phyloP scores from a whole-genome alignment of 1,140 invertebrate species.

The Belonocnema kinseyi region DNA sequence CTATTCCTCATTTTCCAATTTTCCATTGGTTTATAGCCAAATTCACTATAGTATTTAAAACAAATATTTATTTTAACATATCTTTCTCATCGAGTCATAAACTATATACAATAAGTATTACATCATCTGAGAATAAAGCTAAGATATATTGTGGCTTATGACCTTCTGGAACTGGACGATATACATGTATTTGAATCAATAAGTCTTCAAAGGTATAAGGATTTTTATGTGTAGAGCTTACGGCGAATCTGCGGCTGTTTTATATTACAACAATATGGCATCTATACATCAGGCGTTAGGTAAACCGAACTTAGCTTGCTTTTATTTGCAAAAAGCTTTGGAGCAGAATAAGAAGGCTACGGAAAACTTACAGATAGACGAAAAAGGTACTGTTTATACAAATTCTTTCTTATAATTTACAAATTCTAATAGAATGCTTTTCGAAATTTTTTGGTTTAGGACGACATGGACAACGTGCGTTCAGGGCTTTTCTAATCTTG shows the following conservation, averaged over 20 bases:
- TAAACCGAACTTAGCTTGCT: conserved; percentile 90
- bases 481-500: too few species aligned
- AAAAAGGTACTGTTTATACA: conserved; percentile 58
- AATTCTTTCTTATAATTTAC: neutral
- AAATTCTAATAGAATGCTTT: neutral
- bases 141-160: too few species aligned
- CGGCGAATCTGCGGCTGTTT: conserved; percentile 81
- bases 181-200: neutral
- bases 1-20: too few species aligned
- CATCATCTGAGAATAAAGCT: too few species aligned
- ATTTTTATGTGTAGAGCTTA: conserved; percentile 72
- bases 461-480: too few species aligned
- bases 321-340: conserved; percentile 90
- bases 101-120: too few species aligned
- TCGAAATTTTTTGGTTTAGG: conserved; percentile 19
- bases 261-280: conserved; percentile 93
- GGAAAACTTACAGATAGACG: conserved; percentile 71
- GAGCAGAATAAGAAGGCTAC: conserved; percentile 85
- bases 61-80: too few species aligned
- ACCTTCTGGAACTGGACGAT: too few species aligned
- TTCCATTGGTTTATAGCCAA: too few species aligned
- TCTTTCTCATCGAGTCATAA: too few species aligned
- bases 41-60: too few species aligned
- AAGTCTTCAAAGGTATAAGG: conserved; percentile 19
- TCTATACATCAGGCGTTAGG: conserved; percentile 91